Base-by-base conservation (phyloP, 2,888 invertebrate species). In the Thysanoteuthis rhombus region DNA sequence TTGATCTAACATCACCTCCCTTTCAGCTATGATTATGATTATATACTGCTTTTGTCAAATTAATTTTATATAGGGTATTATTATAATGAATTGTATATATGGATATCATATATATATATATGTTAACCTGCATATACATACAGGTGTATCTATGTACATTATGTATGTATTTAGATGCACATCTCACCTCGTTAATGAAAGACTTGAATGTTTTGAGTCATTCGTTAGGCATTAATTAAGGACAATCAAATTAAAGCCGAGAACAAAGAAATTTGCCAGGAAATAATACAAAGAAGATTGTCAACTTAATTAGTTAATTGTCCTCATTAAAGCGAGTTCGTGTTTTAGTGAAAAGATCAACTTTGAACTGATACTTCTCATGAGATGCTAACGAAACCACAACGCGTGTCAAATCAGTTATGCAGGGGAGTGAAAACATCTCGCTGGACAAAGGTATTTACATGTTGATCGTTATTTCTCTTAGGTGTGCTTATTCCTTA, bases 291-390 rank as follows among this genome's bases (percentile, higher is more conserved):
- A 75, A 75, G 75, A 75, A 75, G 75, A 75, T 75, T 75, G 75
- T 75, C 75, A 75, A 75, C 75, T 75, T 75, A 75, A 75, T 75
- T 75, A 75, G 75, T 75, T 75, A 75, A 75, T 75, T 75, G 75
- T 75, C 75, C 32, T 75, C 75, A 75, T 75, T 75, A 75, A 75
- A 75, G 75, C 75, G 75, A 75, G 8, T n/a, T 75, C 75, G 75
- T 75, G 75, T 75, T 75, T 75, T 75, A 75, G 8, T n/a, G 75
- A 32, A 75, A 75, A 75, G 75, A 75, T 75, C 75, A n/a, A 32
- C 75, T 75, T 75, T 75, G 32, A n/a, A 75, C 75, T 75, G 75
- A 75, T n/a, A 75, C 75, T 32, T n/a, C n/a, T 1, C 32, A 75
- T n/a, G 75, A 8, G 75, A 75, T 6, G 19, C 75, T 8, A 75